Percentiles rank a stretch among this genome's conserved stretches.
Conservation (phyloP, 1,140 invertebrate genomes). For the Choristoneura fumiferana region DNA sequence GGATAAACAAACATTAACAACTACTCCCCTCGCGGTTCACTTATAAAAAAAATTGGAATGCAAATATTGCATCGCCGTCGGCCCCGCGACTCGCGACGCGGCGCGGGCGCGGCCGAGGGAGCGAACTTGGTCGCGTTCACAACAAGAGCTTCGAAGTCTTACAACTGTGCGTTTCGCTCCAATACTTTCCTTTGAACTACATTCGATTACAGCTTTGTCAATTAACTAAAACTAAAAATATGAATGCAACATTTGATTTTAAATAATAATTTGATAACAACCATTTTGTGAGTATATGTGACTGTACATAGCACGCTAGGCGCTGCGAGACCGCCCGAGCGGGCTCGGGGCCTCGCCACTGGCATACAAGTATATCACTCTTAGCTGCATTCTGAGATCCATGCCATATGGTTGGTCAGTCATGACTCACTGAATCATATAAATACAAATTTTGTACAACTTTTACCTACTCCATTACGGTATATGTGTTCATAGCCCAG, state of each 20-base stretch:
- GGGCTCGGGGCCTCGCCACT: background rate
- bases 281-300: constrained; percentile 67
- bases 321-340: constrained; percentile 18
- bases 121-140: constrained; percentile 56
- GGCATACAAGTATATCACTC: constrained; percentile 39
- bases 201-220: constrained; percentile 72
- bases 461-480: constrained; percentile 54
- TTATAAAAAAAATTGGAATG: constrained; percentile 76
- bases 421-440: constrained; percentile 68
- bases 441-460: constrained; percentile 66
- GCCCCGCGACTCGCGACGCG: too few relatives aligned
- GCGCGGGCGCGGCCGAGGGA: too few relatives aligned
- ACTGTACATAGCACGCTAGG: constrained; percentile 64
- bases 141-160: constrained; percentile 59
- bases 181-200: constrained; percentile 71
- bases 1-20: constrained; percentile 70
- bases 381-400: constrained; percentile 77
- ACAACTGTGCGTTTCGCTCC: constrained; percentile 73
- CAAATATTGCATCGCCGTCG: constrained; percentile 76
- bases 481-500: constrained; percentile 69
- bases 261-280: constrained; percentile 66
- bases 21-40: constrained; percentile 67
- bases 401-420: constrained; percentile 68
- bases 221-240: constrained; percentile 65
- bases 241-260: constrained; percentile 74